phyloP scores from a whole-genome alignment of 2,888 invertebrate genomes.

The Tetragonisca angustula region DNA sequence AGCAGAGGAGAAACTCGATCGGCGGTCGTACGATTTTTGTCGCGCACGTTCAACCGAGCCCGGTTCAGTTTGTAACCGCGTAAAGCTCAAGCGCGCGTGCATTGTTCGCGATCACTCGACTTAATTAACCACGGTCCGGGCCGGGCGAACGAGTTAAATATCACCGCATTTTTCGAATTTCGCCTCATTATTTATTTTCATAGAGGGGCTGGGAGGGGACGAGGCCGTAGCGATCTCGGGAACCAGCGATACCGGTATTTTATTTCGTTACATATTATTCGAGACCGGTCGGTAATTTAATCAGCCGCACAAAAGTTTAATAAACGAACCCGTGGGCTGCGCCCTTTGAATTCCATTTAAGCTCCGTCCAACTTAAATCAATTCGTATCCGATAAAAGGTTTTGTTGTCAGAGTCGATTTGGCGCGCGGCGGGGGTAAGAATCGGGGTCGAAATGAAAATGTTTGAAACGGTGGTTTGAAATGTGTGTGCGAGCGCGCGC shows the following conservation, averaged over 20 bases:
- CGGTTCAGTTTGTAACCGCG: background rate
- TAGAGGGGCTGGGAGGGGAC: background rate
- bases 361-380: slow-evolving; percentile 46
- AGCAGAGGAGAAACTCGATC: background rate
- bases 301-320: slow-evolving; percentile 39
- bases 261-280: slow-evolving; percentile 47
- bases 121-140: slow-evolving; percentile 42
- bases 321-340: slow-evolving; percentile 38
- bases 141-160: slow-evolving; percentile 34
- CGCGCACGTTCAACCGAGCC: slow-evolving; percentile 11
- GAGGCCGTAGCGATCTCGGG: background rate
- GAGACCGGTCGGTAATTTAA: slow-evolving; percentile 39
- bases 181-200: slow-evolving; percentile 48
- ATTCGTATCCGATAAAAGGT: slow-evolving; percentile 44
- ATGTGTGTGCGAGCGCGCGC: background rate
- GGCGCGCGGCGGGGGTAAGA: slow-evolving; percentile 20
- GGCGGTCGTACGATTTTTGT: slow-evolving; percentile 12
- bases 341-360: slow-evolving; percentile 39
- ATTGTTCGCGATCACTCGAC: slow-evolving; percentile 37
- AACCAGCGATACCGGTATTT: slow-evolving; percentile 35
- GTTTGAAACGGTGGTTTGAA: slow-evolving; percentile 26
- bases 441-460: slow-evolving; percentile 28
- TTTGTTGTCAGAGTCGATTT: slow-evolving; percentile 21
- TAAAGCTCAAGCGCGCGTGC: background rate
- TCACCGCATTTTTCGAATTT: slow-evolving; percentile 43